phyloP scores from a whole-genome alignment of 2,888 invertebrate genomes.

The Leptopilina drosophilae region DNA sequence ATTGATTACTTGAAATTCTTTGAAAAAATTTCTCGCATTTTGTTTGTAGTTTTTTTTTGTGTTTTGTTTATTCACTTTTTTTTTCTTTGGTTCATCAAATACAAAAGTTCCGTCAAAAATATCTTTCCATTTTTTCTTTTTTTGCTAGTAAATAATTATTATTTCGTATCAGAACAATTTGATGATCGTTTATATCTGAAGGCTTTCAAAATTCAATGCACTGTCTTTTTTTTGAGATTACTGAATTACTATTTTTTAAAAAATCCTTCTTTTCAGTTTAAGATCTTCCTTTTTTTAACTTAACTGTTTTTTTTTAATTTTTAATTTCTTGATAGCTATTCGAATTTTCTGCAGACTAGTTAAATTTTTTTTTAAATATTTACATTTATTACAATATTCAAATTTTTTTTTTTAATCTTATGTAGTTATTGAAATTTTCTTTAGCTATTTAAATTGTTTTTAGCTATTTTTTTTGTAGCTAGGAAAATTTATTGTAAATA shows the following conservation, averaged over 20 bases:
- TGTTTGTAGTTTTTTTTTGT: constrained; percentile 42
- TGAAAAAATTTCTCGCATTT: constrained; percentile 59
- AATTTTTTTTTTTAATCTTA: too few relatives aligned
- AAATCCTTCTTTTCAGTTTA: background rate
- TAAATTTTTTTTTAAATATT: too few relatives aligned
- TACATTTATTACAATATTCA: too few relatives aligned
- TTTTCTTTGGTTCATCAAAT: constrained; percentile 47
- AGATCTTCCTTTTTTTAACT: too few relatives aligned
- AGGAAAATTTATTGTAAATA: too few relatives aligned
- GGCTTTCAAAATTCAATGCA: constrained; percentile 1
- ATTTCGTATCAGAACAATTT: background rate
- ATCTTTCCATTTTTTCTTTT: constrained; percentile 63
- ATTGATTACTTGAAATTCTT: constrained; percentile 57
- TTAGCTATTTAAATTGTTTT: too few relatives aligned
- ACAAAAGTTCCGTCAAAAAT: constrained; percentile 65
- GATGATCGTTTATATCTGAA: constrained; percentile 19
- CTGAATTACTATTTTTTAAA: constrained; percentile 5
- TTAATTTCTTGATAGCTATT: too few relatives aligned
- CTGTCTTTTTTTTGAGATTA: background rate
- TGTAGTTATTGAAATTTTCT: too few relatives aligned
- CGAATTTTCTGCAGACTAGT: too few relatives aligned
- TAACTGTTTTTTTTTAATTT: too few relatives aligned
- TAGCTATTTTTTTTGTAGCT: too few relatives aligned
- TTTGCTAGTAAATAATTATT: constrained; percentile 48
- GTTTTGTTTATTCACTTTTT: constrained; percentile 15